Evolutionary conservation across 2,113 vertebrate species (phyloP).

Genomic region (Hippocampus zosterae): DNA sequence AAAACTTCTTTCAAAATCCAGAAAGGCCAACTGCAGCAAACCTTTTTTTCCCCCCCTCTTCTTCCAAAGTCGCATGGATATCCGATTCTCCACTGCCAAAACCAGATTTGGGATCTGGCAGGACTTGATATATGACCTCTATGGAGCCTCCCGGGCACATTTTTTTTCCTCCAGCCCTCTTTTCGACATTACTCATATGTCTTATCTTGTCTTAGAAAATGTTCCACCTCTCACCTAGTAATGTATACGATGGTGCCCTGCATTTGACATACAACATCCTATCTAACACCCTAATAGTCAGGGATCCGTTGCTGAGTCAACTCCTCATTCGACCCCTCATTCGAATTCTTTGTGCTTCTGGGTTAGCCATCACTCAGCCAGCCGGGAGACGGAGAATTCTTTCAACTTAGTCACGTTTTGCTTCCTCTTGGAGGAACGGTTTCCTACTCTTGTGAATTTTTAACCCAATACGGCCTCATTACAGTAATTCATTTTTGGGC

Average conservation of each 20-base stretch:
- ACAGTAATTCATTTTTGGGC: conserved; percentile 15
- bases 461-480: conserved; percentile 20
- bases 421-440: conserved; percentile 58
- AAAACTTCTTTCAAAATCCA: conserved; percentile 1
- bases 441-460: conserved; percentile 38
- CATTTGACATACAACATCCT: conserved; percentile 57
- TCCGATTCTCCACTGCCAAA: conserved; percentile 63
- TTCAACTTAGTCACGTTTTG: conserved; percentile 58
- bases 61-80: conserved; percentile 60
- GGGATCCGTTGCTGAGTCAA: conserved; percentile 33
- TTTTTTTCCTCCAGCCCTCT: conserved; percentile 30
- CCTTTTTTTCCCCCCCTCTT: conserved; percentile 42
- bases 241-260: conserved; percentile 43
- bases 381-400: conserved; percentile 60
- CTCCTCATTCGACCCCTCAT: conserved; percentile 28
- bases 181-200: conserved; percentile 38
- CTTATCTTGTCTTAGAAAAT: conserved; percentile 47
- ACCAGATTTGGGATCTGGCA: conserved; percentile 51
- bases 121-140: conserved; percentile 47
- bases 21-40: conserved; percentile 29
- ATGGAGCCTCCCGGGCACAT: conserved; percentile 38
- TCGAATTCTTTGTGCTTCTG: conserved; percentile 20
- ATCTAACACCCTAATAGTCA: conserved; percentile 54
- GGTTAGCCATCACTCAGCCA: conserved; percentile 63
- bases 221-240: conserved; percentile 30